phyloP scores from a whole-genome alignment of 2,113 vertebrate genomes.

The Neofelis nebulosa region DNA sequence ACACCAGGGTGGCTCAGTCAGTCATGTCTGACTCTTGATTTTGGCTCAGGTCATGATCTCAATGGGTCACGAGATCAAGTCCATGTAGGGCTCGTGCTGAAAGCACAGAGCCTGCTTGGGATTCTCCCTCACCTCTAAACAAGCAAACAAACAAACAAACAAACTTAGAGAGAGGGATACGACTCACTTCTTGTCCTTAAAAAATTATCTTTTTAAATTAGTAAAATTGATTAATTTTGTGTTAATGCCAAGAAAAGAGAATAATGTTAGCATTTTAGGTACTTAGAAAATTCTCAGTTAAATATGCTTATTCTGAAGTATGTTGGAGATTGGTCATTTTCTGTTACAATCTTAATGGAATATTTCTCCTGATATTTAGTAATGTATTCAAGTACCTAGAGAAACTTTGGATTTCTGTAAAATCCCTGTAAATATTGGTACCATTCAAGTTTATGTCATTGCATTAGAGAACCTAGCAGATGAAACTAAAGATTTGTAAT shows the following conservation, averaged over 20 bases:
- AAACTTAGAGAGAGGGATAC: neutral
- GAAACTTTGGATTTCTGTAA: conserved; percentile 49
- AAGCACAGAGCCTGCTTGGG: too few species aligned
- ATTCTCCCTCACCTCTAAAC: too few species aligned
- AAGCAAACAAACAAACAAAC: too few species aligned
- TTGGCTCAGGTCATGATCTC: too few species aligned
- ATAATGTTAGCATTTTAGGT: neutral
- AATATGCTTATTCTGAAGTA: conserved; percentile 50
- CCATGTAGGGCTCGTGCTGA: too few species aligned
- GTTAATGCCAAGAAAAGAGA: conserved; percentile 34
- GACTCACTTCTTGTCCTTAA: neutral
- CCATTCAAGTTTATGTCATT: conserved; percentile 72
- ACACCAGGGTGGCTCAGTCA: too few species aligned
- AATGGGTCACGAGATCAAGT: too few species aligned
- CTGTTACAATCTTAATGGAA: conserved; percentile 35
- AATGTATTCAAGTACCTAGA: conserved; percentile 39
- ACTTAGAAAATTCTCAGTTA: neutral
- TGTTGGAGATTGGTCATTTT: neutral
- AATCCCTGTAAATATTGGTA: conserved; percentile 36
- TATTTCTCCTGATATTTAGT: conserved; percentile 59
- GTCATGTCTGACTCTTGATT: too few species aligned
- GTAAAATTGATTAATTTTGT: conserved; percentile 43
- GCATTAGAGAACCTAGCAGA: conserved; percentile 69
- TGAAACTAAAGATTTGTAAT: conserved; percentile 74
- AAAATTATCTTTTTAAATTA: conserved; percentile 68